Evolutionary conservation across 2,797 vertebrate genomes (phyloP), one percentile per base, ranked within the genome.

Genomic region (Lagocephalus sceleratus): DNA sequence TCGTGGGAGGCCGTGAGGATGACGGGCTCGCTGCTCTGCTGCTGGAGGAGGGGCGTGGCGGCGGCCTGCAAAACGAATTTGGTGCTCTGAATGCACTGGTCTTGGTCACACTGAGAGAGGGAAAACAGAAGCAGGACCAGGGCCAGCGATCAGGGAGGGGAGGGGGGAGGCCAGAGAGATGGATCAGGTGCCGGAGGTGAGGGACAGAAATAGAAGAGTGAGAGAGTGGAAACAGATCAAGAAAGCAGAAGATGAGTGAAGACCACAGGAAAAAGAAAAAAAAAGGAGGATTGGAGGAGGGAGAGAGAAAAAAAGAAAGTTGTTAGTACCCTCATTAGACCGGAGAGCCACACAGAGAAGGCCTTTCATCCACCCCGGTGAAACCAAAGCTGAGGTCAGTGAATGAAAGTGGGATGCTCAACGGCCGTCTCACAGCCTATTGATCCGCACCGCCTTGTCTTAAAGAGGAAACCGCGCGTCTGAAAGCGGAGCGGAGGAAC

Each of bases 21-120:
- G 78, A 93, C 90, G 11, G 94, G 91, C 76, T 97, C 96, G 45
- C 87, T 94, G 90, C 91, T 94, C 73, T 83, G 88, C 91, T 98
- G 96, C 79, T 87, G 86, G 81, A 98, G 92, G 78, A 98, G 87
- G 14, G 96, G 95, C 0, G 94, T 96, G 87, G 96, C 89, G 35
- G 96, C 95, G 1, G 94, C 96, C 95, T 98, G 96, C 86, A 99
- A 96, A 94, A 98, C 94, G 93, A 97, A 97, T 96, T 98, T 98
- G 89, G 95, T 98, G 95, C 95, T 95, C 92, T 98, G 95, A 95
- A 99, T 96, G 93, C 95, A 99, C 92, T 98, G 95, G 90, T 98
- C 94, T 92, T 98, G 95, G 84, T 98, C 95, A 90, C 96, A 98
- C 96, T 98, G 92, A 78, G 86, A 64, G 82, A 75, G 48, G 29